phyloP scores from a whole-genome alignment of 2,113 vertebrate species.

The Hippolais icterina region DNA sequence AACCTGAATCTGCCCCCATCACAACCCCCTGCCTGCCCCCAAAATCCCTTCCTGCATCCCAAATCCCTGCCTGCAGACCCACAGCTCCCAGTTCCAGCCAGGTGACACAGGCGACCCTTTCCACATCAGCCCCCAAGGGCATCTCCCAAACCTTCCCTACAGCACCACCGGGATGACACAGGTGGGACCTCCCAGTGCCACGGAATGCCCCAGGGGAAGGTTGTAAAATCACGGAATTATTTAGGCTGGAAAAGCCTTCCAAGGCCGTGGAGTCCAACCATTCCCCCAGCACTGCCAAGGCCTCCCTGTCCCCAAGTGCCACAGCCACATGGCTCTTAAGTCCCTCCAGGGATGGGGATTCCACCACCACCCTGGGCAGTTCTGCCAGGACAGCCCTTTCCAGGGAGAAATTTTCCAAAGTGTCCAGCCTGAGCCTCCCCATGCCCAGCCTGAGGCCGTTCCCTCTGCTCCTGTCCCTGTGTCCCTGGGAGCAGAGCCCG shows the following conservation, averaged over 20 bases:
- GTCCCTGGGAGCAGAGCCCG: too few species aligned
- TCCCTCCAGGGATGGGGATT: too few species aligned
- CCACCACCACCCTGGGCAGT: neutral
- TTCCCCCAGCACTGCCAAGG: neutral
- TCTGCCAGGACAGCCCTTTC: neutral
- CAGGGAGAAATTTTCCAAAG: neutral
- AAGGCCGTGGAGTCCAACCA: neutral
- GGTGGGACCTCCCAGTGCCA: neutral
- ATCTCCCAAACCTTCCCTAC: neutral
- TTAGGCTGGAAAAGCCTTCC: neutral
- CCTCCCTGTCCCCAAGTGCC: neutral
- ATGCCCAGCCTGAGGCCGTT: neutral
- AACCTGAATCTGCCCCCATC: too few species aligned
- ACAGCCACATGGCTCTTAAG: fast-evolving
- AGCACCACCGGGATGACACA: fast-evolving
- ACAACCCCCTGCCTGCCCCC: too few species aligned
- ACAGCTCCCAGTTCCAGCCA: neutral
- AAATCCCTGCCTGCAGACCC: neutral
- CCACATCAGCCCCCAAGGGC: fast-evolving
- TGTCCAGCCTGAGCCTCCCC: fast-evolving
- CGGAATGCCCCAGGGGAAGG: fast-evolving
- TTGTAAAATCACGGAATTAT: neutral
- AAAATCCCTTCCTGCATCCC: neutral
- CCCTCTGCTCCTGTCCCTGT: neutral
- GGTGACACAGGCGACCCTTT: neutral